Conservation (phyloP, 2,888 invertebrate genomes). For the Tiliacea aurago region DNA sequence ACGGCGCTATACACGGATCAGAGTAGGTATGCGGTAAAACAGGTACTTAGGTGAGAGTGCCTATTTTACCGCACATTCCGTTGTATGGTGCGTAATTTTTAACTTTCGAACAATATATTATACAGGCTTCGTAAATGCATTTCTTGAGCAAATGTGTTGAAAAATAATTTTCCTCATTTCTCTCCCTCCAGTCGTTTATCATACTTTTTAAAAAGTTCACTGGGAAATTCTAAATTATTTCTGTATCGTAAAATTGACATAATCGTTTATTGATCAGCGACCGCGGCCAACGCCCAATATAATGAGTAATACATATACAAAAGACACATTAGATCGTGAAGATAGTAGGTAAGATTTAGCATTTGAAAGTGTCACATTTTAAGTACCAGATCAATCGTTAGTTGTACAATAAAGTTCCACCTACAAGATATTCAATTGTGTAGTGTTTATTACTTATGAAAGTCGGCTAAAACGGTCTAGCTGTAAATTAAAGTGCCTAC, state of each 20-base stretch:
- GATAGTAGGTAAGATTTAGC: not conserved
- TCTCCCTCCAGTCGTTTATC: not conserved
- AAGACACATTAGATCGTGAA: not conserved
- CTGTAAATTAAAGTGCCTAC: slow-evolving; percentile 79
- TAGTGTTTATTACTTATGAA: slow-evolving; percentile 67
- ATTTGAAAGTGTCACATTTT: slow-evolving; percentile 39
- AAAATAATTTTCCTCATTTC: not conserved
- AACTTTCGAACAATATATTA: too few species aligned
- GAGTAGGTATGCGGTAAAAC: too few species aligned
- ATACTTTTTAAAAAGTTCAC: not conserved
- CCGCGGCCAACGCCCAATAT: not conserved
- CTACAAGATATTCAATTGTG: slow-evolving; percentile 63
- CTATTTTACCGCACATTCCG: too few species aligned
- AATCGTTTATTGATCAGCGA: not conserved
- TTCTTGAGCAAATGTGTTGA: too few species aligned
- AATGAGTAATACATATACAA: not conserved
- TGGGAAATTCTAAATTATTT: too few species aligned
- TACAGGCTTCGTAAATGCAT: too few species aligned
- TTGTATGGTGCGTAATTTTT: too few species aligned
- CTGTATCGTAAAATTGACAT: not conserved
- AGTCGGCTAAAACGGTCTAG: slow-evolving; percentile 75
- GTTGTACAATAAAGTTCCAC: slow-evolving; percentile 55
- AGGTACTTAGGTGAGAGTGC: too few species aligned
- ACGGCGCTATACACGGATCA: too few species aligned
- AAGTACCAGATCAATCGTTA: slow-evolving; percentile 33